These are phyloP conservation scores for Dasypus novemcinctus DNA, from an alignment of 2,113 vertebrate species.

Conservation along the genomic window DNA sequence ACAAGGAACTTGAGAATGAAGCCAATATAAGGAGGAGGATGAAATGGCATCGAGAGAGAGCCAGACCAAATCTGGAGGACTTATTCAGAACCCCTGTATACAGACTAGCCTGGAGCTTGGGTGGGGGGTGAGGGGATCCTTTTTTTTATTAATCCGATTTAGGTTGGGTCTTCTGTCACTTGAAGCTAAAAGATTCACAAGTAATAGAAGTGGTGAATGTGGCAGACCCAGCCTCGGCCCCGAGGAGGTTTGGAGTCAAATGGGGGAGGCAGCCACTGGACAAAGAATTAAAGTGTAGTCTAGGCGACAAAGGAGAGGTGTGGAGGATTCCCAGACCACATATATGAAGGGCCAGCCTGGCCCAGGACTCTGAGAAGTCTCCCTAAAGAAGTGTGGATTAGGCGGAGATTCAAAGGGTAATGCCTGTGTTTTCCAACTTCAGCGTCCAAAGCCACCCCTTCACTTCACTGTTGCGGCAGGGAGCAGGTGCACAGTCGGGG, in stretches of 20 bases:
- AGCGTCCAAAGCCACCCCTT: not conserved
- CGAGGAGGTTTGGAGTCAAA: not conserved
- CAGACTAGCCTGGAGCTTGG: not conserved
- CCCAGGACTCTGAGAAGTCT: not conserved
- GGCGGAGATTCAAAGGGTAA: not conserved
- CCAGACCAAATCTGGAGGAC: not conserved
- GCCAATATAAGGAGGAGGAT: not conserved
- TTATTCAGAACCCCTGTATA: not conserved
- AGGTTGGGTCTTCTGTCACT: not conserved
- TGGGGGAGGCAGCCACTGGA: not conserved
- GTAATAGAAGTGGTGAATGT: not conserved
- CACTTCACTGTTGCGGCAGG: not conserved
- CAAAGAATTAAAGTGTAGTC: not conserved
- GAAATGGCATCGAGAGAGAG: not conserved
- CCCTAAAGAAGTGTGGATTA: not conserved
- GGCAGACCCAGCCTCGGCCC: not conserved
- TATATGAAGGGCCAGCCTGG: not conserved
- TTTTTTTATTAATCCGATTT: not conserved
- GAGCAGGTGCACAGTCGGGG: not conserved
- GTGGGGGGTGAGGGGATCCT: not conserved
- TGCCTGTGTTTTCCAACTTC: not conserved
- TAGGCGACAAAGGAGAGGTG: not conserved
- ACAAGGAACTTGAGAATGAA: not conserved
- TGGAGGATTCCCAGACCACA: not conserved
- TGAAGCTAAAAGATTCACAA: not conserved